Base-by-base conservation (phyloP, 2,888 invertebrate species). In the Catotricha subobsoleta region DNA sequence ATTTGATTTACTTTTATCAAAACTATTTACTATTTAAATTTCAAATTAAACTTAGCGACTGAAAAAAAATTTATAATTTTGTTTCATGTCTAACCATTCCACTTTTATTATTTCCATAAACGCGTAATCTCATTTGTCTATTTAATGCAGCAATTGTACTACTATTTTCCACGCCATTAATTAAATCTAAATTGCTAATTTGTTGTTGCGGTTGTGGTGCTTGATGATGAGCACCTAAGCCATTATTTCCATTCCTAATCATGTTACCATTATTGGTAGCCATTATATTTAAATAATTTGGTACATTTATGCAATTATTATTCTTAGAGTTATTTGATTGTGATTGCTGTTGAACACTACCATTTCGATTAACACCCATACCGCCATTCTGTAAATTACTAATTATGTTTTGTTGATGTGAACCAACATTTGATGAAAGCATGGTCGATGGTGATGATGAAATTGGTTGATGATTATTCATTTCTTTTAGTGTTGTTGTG, bases 21-120 rank as follows among this genome's bases (percentile, higher is more conserved):
- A n/a, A n/a, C n/a, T n/a, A n/a, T n/a, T n/a, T n/a, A n/a, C n/a
- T n/a, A n/a, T n/a, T n/a, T n/a, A n/a, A n/a, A n/a, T n/a, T n/a
- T n/a, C 10, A 25, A 25, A n/a, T n/a, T n/a, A n/a, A n/a, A n/a
- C n/a, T n/a, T 25, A 25, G 10, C 25, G 10, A 25, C 25, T 8
- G 10, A 8, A 33, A 19, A 35, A 35, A 20, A 27, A 41, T 23
- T 49, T 43, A 53, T 31, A 53, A 44, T 42, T 52, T 51, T 2
- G 53, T 53, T 36, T 53, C 53, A 40, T 53, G 52, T 38, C 52
- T 44, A 27, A 49, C 48, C 47, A 50, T 46, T 29, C 46, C 49
- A 42, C 45, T 46, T 42, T 52, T 51, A 7, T 47, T 44, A 23
- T 47, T 43, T 20, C 45, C 51, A 43, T 51, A 50, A 16, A 47